Percentiles rank a stretch among this genome's conserved stretches.
Evolutionary conservation across 2,888 invertebrate species (phyloP).

Genomic region (Plebejus argus): DNA sequence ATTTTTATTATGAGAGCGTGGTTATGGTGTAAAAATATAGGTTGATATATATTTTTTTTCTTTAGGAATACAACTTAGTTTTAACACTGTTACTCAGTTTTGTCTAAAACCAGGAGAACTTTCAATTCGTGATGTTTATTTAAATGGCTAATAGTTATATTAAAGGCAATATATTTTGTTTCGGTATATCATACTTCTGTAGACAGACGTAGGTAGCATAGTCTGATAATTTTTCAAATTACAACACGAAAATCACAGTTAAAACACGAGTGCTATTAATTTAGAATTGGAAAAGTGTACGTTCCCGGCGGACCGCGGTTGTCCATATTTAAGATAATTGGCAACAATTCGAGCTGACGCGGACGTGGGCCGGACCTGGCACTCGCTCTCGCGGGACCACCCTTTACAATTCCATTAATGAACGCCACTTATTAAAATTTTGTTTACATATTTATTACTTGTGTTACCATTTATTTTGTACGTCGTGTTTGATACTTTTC

Average conservation of each 20-base stretch:
- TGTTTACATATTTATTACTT: conserved; percentile 49
- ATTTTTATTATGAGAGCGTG: conserved; percentile 2
- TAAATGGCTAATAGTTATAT: too few relatives aligned
- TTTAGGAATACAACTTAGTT: not conserved
- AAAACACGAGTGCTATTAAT: conserved; percentile 64
- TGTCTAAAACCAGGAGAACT: too few relatives aligned
- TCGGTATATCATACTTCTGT: too few relatives aligned
- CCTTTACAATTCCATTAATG: conserved; percentile 78
- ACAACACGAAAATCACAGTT: conserved; percentile 42
- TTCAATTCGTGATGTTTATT: too few relatives aligned
- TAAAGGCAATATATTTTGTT: too few relatives aligned
- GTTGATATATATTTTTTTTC: not conserved
- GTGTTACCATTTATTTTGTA: conserved; percentile 22
- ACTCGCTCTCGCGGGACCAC: conserved; percentile 66
- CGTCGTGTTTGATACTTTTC: not conserved
- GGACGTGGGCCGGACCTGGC: conserved; percentile 75
- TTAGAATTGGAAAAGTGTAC: conserved; percentile 73
- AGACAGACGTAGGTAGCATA: too few relatives aligned
- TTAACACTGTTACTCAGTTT: not conserved
- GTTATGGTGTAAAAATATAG: not conserved
- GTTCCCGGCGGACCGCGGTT: conserved; percentile 73
- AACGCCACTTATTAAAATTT: conserved; percentile 74
- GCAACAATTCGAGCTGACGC: conserved; percentile 76
- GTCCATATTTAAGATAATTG: conserved; percentile 81
- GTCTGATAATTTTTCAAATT: not conserved